These are phyloP conservation scores for Sebastes trivittatus DNA, from an alignment of 2,797 vertebrate genomes.

Conservation along the genomic window DNA sequence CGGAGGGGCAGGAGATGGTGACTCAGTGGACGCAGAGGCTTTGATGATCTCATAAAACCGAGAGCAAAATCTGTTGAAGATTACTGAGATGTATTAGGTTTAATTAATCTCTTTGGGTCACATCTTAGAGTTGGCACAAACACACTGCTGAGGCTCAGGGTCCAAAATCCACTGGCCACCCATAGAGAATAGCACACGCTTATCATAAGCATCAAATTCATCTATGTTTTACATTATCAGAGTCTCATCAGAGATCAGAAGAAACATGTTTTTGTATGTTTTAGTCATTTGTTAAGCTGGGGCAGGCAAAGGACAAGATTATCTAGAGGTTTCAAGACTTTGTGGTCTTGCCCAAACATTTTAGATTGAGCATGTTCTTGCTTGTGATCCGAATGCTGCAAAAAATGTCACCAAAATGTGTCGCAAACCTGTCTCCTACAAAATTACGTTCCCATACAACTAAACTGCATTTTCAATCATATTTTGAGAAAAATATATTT, in stretches of 20 bases:
- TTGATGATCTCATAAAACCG: slow-evolving; percentile 71
- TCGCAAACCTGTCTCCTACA: accelerated
- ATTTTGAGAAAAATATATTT: accelerated
- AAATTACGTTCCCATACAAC: too few relatives aligned
- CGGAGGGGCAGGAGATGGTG: slow-evolving; percentile 59
- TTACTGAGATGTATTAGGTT: slow-evolving; percentile 59
- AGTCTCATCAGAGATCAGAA: background rate
- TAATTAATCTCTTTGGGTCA: slow-evolving; percentile 65
- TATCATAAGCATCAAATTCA: background rate
- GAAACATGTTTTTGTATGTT: background rate
- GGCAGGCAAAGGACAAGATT: background rate
- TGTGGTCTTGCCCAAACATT: background rate
- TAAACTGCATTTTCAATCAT: too few relatives aligned
- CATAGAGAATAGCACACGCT: background rate
- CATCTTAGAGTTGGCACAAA: slow-evolving; percentile 41
- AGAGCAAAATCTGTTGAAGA: slow-evolving; percentile 60
- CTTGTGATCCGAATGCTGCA: accelerated
- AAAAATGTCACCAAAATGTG: background rate
- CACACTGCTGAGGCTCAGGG: background rate
- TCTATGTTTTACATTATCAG: background rate
- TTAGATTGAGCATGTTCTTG: background rate
- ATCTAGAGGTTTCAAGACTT: background rate
- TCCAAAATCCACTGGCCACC: slow-evolving; percentile 17
- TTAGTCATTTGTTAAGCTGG: background rate
- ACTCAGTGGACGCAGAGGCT: slow-evolving; percentile 62